phyloP scores from a whole-genome alignment of 1,140 invertebrate genomes.

The Wiebesia pumilae region DNA sequence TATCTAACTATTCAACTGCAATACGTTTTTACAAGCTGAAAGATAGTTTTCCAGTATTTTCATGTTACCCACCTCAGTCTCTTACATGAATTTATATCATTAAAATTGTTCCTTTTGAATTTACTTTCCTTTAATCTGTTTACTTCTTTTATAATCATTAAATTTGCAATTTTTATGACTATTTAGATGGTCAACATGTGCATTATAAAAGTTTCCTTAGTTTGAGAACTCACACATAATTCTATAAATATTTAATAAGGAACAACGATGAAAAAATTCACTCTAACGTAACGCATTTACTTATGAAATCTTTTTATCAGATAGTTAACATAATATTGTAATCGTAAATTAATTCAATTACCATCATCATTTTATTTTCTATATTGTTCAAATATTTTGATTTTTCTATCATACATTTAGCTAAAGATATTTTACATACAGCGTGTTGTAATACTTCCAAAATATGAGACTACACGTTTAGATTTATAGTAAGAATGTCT shows the following conservation, averaged over 20 bases:
- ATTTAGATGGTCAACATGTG: no score
- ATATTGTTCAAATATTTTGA: neutral
- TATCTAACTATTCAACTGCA: neutral
- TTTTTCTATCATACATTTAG: neutral
- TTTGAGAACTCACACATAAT: no score
- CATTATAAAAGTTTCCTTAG: no score
- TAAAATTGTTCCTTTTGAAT: neutral
- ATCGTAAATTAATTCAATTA: neutral
- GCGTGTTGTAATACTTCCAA: neutral
- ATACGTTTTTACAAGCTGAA: neutral
- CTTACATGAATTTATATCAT: neutral
- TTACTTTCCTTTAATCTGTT: neutral
- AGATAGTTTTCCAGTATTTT: neutral
- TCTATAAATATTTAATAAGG: no score
- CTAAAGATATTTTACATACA: neutral
- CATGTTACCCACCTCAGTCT: neutral
- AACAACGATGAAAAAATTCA: no score
- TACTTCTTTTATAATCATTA: neutral
- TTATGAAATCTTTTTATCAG: no score
- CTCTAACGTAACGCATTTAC: no score
- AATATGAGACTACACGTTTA: neutral
- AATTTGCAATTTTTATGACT: neutral
- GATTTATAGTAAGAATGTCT: neutral
- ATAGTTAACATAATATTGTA: neutral
- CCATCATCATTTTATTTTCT: neutral